Conservation (phyloP, 2,797 vertebrate genomes). For the Morus bassanus region DNA sequence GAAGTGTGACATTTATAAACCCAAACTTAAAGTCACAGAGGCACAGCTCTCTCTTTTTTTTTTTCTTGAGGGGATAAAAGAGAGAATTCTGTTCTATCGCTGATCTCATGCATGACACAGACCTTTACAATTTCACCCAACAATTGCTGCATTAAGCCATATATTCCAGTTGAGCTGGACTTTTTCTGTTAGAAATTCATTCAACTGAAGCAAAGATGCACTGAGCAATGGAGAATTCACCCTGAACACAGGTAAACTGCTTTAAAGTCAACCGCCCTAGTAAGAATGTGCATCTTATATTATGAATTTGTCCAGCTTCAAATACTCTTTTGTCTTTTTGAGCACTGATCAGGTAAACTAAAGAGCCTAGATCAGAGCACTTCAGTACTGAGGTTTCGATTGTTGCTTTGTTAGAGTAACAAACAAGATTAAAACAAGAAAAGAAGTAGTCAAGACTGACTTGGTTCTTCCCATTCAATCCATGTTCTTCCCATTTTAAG, state of each 20-base stretch:
- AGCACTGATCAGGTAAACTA: background rate
- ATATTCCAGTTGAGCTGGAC: background rate
- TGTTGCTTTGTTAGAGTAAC: background rate
- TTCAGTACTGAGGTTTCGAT: background rate
- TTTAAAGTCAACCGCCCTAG: background rate
- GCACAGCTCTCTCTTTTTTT: background rate
- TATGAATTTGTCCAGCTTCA: background rate
- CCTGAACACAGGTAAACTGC: background rate
- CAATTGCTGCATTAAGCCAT: background rate
- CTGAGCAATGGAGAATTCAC: background rate
- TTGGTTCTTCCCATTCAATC: background rate
- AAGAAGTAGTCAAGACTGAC: background rate
- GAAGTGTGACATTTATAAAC: background rate
- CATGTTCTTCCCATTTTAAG: background rate
- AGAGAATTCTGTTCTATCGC: background rate
- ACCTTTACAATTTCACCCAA: background rate
- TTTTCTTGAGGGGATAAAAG: background rate
- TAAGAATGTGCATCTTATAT: background rate
- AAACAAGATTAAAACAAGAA: background rate
- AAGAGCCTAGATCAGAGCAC: background rate
- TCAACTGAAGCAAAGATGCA: background rate
- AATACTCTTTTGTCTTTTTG: background rate
- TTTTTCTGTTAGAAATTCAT: background rate
- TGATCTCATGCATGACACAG: background rate
- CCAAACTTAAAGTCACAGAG: background rate